Conservation (phyloP, 2,797 vertebrate species). For the Rhinogobio ventralis region DNA sequence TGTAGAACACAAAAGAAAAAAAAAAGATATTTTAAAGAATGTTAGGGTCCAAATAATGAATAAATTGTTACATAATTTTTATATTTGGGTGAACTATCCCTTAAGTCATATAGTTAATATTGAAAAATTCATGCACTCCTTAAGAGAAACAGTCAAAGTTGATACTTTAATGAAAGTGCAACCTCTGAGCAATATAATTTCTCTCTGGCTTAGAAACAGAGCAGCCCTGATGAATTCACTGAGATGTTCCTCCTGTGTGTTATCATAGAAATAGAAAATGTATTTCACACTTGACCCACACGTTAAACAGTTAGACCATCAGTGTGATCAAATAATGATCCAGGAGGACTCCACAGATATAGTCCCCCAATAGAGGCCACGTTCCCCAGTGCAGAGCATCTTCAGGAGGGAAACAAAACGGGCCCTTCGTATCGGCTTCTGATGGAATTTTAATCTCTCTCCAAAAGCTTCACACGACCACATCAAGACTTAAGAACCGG, state of each 20-base stretch:
- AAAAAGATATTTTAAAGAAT: background rate
- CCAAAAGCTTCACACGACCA: constrained; percentile 78
- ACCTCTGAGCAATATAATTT: constrained; percentile 15
- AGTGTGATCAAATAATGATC: constrained; percentile 68
- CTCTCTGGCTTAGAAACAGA: constrained; percentile 6
- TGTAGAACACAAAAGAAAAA: background rate
- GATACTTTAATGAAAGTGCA: constrained; percentile 12
- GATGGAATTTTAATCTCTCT: constrained; percentile 78
- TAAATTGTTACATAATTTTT: too few relatives aligned
- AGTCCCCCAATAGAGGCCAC: constrained; percentile 34
- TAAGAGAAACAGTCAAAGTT: background rate
- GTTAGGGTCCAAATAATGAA: background rate
- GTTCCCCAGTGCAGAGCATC: constrained; percentile 64
- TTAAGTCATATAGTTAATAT: background rate
- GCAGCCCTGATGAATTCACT: constrained; percentile 4
- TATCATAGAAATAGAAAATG: constrained; percentile 27
- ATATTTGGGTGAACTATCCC: background rate
- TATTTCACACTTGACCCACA: constrained; percentile 47
- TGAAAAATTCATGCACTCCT: background rate
- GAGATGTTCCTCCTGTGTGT: constrained; percentile 1
- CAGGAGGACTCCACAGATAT: constrained; percentile 29
- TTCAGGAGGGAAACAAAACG: constrained; percentile 66
- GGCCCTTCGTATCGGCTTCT: constrained; percentile 54
- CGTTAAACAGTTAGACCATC: constrained; percentile 61
- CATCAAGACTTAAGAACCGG: constrained; percentile 79